Percentiles rank a stretch among this genome's conserved stretches.
Evolutionary conservation across 2,797 vertebrate species (phyloP).

Genomic region (Molothrus aeneus): DNA sequence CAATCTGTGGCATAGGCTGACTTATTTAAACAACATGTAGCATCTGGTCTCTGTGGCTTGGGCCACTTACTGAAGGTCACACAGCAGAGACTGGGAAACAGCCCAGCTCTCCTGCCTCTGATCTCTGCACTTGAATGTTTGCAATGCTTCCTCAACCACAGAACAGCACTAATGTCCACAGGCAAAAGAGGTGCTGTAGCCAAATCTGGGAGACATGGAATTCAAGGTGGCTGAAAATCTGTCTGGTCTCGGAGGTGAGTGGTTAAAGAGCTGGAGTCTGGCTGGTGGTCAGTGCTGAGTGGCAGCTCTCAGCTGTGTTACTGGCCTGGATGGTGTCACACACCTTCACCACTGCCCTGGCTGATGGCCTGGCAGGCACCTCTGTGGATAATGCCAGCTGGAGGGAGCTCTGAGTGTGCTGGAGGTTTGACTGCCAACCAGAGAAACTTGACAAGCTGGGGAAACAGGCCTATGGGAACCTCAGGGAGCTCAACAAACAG

Average conservation of each 20-base stretch:
- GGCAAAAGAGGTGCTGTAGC: not conserved
- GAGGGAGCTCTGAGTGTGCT: not conserved
- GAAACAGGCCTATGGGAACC: rapidly evolving
- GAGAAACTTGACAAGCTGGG: not conserved
- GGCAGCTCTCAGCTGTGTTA: not conserved
- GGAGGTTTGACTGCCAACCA: not conserved
- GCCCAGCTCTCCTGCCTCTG: constrained; percentile 1
- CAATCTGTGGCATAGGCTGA: not conserved
- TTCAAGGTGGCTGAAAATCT: not conserved
- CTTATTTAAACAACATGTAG: constrained; percentile 22
- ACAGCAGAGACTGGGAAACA: constrained; percentile 32
- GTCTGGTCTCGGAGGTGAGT: not conserved
- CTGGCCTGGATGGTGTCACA: not conserved
- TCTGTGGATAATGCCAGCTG: not conserved
- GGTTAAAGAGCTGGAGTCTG: not conserved
- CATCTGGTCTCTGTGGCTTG: constrained; percentile 30
- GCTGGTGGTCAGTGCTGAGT: not conserved
- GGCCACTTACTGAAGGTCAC: not conserved
- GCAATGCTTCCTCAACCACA: not conserved
- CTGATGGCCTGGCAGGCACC: not conserved
- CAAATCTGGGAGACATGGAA: not conserved
- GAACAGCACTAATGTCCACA: not conserved
- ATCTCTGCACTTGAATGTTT: not conserved
- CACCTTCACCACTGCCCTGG: not conserved
- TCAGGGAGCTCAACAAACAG: not conserved